Conservation (phyloP, 2,888 invertebrate species). For the Bellardia pandia region DNA sequence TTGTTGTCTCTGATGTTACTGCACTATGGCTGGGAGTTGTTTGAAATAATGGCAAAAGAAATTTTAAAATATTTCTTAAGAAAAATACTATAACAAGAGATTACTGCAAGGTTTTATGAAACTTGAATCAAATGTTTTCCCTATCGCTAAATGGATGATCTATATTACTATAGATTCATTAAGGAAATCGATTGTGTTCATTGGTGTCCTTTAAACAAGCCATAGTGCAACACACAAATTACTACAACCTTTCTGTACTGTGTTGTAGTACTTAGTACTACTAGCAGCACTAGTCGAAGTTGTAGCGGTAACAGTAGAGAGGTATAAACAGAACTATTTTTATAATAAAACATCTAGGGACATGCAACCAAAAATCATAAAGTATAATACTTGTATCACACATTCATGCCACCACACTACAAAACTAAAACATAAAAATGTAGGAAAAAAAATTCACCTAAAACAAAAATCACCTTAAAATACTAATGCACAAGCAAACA, state of each 20-base stretch:
- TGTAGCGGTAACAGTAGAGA: not conserved
- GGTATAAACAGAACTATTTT: constrained; percentile 39
- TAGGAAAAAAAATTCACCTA: constrained; percentile 6
- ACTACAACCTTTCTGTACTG: not conserved
- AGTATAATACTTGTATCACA: constrained; percentile 38
- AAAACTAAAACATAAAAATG: constrained; percentile 12
- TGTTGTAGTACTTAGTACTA: not conserved
- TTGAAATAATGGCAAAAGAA: not conserved
- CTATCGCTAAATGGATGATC: too few species aligned
- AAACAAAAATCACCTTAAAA: constrained; percentile 47
- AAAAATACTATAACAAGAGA: too few species aligned
- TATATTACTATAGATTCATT: too few species aligned
- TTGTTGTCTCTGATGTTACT: not conserved
- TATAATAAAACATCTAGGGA: constrained; percentile 65
- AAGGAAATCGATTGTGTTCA: too few species aligned
- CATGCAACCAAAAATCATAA: constrained; percentile 68
- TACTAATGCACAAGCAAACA: not conserved
- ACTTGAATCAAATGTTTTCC: too few species aligned
- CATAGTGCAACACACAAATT: constrained; percentile 35
- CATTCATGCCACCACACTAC: not conserved
- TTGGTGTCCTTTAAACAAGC: not conserved
- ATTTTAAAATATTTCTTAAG: too few species aligned
- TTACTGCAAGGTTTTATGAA: too few species aligned
- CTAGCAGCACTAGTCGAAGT: not conserved
- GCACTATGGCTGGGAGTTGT: constrained; percentile 22